Evolutionary conservation across 2,888 invertebrate genomes (phyloP), one percentile per base, ranked within the genome.

Genomic region (Brachyptera putata): DNA sequence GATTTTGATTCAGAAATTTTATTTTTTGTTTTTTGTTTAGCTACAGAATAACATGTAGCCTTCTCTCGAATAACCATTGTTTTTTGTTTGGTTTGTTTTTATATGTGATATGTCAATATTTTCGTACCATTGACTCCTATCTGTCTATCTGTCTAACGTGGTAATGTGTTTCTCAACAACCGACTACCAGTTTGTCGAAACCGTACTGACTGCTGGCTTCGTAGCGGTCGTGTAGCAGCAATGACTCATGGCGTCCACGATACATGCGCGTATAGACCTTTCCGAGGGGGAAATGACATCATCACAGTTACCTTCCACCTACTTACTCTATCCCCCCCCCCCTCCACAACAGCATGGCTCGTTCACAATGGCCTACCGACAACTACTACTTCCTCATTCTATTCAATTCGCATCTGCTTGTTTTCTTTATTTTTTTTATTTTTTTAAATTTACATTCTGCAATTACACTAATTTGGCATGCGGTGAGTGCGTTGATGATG

Each of bases 301-400:
- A 21, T 22, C 16, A 24, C 16, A 16, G 18, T 41, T 14, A 41
- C 16, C 41, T 16, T 41, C 41, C 41, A 18, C 21, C 41, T 41
- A 18, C 41, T 18, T 21, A 16, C n/a, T 41, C 9, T 41, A 41
- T 21, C 41, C 48, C 21, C 24, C 30, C 4, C 30, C 24, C 48
- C 22, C 48, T 3, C 48, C 16, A 3, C 48, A 7, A 7, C 18
- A 22, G 48, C 22, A 24, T 25, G n/a, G n/a, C n/a, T n/a, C n/a
- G n/a, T n/a, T n/a, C n/a, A n/a, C n/a, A n/a, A n/a, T n/a, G n/a
- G n/a, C n/a, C n/a, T n/a, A n/a, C n/a, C 24, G 48, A 9, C 41
- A 41, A 48, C 22, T 24, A 48, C 50, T 18, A 50, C 34, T 50
- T 50, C 50, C 50, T 50, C 50, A 50, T 50, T 50, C 50, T 26